These are phyloP conservation scores for Drosophila tropicalis DNA, from an alignment of 1,140 invertebrate species.

Conservation along the genomic window DNA sequence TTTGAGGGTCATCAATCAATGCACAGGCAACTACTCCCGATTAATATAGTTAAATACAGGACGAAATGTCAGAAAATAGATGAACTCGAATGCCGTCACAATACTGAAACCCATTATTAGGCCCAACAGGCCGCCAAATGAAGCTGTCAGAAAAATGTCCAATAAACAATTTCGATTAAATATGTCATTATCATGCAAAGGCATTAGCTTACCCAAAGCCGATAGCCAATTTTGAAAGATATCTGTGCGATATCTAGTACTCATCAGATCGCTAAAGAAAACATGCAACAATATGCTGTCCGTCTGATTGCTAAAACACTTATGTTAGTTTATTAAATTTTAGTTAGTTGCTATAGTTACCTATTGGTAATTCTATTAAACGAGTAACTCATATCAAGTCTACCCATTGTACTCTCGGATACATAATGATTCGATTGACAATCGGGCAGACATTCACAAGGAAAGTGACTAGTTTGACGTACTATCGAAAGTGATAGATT, in stretches of 20 bases:
- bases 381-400: constrained; percentile 80
- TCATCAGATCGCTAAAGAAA: constrained; percentile 86
- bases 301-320: constrained; percentile 48
- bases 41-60: constrained; percentile 83
- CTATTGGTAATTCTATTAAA: constrained; percentile 41
- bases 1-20: neutral
- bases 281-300: constrained; percentile 86
- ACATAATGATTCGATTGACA: constrained; percentile 85
- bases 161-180: neutral
- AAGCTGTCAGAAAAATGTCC: constrained; percentile 84
- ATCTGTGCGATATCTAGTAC: constrained; percentile 85
- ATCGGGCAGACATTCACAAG: constrained; percentile 84
- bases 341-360: constrained; percentile 21
- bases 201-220: constrained; percentile 59
- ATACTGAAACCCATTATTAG: constrained; percentile 88
- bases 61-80: constrained; percentile 86
- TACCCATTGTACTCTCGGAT: constrained; percentile 84
- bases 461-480: constrained; percentile 55
- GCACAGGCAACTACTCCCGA: constrained; percentile 36
- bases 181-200: neutral
- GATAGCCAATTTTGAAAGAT: constrained; percentile 85
- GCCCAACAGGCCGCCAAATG: constrained; percentile 87
- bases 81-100: constrained; percentile 87
- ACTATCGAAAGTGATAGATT: constrained; percentile 63
- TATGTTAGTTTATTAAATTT: neutral